Base-by-base conservation (phyloP, 2,113 vertebrate species). In the Tupaia chinensis region DNA sequence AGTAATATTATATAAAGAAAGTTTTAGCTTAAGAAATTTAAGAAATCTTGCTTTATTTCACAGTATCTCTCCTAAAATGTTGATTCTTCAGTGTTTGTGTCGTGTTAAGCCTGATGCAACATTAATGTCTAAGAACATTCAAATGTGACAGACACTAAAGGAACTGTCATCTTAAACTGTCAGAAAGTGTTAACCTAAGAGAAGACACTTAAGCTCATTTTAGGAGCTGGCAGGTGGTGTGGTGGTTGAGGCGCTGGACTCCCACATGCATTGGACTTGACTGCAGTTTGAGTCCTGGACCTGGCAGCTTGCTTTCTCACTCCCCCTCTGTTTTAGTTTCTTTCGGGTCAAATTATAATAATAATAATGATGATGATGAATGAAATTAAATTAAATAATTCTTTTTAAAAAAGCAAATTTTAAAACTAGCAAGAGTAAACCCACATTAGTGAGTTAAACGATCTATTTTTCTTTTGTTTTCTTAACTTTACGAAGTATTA, bases 91-190 rank as follows among this genome's bases (percentile, higher is more conserved):
- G 44, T 8, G 19, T 89, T 23, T 54, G 7, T 23, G 2, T 82
- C 32, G 54, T 44, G 78, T 92, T 89, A 87, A 96, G 29, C 29
- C 58, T 81, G 12, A 11, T 12, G n/a, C 84, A 95, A 61, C 29
- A 92, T 88, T 85, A 70, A 89, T 53, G 29, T 87, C n/a, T 73
- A 63, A 80, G 80, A 89, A 94, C 7, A 58, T 44, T 94, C 89
- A 91, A 82, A 76, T 72, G 60, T 70, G 32, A 87, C 12, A 27
- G 85, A 65, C 10, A 22, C 11, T 86, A 82, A 94, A 82, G 34
- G 34, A 89, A 92, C 2, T 65, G 29, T 81, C 68, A 79, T 69
- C 29, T 77, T 82, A 91, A 87, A 89, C 79, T 87, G 66, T 69
- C 23, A 93, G 60, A 76, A 89, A 73, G n/a, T 70, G 6, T 84